Evolutionary conservation across 2,888 invertebrate genomes (phyloP).

Genomic region (Colostygia pectinataria): DNA sequence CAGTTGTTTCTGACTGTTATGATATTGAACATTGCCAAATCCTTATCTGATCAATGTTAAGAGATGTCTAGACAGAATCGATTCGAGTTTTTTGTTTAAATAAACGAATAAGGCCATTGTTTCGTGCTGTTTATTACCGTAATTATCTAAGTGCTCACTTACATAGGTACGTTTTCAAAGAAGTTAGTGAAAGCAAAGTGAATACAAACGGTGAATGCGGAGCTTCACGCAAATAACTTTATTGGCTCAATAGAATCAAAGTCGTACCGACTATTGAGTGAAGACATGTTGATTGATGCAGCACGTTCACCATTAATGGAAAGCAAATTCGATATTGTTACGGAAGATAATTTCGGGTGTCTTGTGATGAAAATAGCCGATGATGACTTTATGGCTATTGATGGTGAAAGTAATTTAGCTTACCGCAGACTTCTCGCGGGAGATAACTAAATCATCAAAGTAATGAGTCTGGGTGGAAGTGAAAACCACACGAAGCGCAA

Average conservation of each 20-base stretch:
- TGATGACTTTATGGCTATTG: constrained; percentile 44
- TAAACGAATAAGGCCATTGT: constrained; percentile 14
- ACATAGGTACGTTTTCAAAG: constrained; percentile 16
- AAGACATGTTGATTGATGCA: constrained; percentile 32
- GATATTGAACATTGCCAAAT: constrained; percentile 36
- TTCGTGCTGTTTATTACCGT: constrained; percentile 14
- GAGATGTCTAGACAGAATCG: constrained; percentile 40
- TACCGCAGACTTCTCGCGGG: constrained; percentile 54
- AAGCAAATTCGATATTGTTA: constrained; percentile 27
- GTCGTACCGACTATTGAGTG: constrained; percentile 26
- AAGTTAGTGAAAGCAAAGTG: constrained; percentile 30
- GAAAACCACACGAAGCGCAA: constrained; percentile 43
- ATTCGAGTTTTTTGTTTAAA: constrained; percentile 18
- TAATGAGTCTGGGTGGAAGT: constrained; percentile 40
- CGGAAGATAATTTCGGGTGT: constrained; percentile 41
- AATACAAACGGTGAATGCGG: constrained; percentile 35
- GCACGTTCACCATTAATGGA: constrained; percentile 26
- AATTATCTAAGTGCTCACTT: constrained; percentile 23
- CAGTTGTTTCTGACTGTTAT: constrained; percentile 32
- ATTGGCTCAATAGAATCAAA: constrained; percentile 34
- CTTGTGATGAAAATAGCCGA: constrained; percentile 44
- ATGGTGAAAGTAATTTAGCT: constrained; percentile 67
- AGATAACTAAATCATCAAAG: constrained; percentile 40
- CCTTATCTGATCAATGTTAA: constrained; percentile 36
- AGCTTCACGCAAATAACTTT: constrained; percentile 26